phyloP scores from a whole-genome alignment of 2,113 vertebrate species.

The Hydropotes inermis region DNA sequence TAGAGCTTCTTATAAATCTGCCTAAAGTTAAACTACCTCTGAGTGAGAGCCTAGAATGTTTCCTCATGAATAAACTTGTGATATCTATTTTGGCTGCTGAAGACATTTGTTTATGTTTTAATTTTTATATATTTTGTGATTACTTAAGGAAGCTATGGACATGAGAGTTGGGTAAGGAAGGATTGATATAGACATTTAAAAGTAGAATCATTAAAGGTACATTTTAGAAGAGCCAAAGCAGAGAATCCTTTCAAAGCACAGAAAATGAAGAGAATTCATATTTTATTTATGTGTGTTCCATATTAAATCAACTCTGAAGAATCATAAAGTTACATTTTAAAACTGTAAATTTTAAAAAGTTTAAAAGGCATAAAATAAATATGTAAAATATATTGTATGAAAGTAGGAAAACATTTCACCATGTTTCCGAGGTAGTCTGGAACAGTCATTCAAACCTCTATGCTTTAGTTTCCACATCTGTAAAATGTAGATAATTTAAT shows the following conservation, averaged over 20 bases:
- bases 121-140: slow-evolving; percentile 31
- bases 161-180: neutral
- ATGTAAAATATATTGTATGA: neutral
- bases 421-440: neutral
- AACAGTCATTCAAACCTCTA: neutral
- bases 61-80: slow-evolving; percentile 27
- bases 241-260: neutral
- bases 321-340: neutral
- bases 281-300: slow-evolving; percentile 18
- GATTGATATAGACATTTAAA: neutral
- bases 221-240: neutral
- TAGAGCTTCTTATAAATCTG: slow-evolving; percentile 60
- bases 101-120: neutral
- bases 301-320: neutral
- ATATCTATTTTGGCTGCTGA: slow-evolving; percentile 27
- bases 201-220: neutral
- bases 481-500: neutral
- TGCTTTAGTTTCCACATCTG: neutral
- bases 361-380: neutral
- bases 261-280: slow-evolving; percentile 29
- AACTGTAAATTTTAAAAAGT: neutral
- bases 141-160: neutral
- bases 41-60: slow-evolving; percentile 23
- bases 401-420: neutral
- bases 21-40: slow-evolving; percentile 51